These are phyloP conservation scores for Hemiscyllium ocellatum DNA, from an alignment of 2,113 vertebrate species.

Conservation along the genomic window DNA sequence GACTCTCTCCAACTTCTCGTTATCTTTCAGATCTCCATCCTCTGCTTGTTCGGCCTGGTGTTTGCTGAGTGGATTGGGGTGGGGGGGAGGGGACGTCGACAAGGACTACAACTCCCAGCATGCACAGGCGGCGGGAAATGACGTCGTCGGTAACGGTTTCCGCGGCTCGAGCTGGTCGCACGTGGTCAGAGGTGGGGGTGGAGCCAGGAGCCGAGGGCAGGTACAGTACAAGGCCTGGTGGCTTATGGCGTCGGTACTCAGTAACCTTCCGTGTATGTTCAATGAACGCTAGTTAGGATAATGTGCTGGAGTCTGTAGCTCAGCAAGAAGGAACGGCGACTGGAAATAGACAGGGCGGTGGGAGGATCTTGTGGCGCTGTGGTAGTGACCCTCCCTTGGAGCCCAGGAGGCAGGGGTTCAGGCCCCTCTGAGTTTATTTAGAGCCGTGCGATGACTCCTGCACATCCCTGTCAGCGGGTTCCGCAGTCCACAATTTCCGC, in stretches of 20 bases:
- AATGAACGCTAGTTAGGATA: neutral
- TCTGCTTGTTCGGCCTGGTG: too few relatives aligned
- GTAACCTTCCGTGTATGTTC: neutral
- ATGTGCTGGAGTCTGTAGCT: neutral
- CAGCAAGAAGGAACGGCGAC: neutral
- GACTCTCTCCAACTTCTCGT: too few relatives aligned
- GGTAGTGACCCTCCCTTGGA: too few relatives aligned
- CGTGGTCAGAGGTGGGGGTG: neutral
- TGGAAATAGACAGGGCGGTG: neutral
- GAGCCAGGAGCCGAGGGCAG: neutral
- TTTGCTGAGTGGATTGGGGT: too few relatives aligned
- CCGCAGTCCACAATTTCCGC: neutral
- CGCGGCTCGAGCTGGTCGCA: too few relatives aligned
- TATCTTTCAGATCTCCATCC: too few relatives aligned
- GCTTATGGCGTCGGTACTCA: neutral
- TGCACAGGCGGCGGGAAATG: neutral
- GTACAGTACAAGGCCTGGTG: neutral
- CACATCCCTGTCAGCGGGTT: neutral
- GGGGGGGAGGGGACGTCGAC: neutral
- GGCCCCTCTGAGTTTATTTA: neutral
- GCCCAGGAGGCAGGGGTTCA: too few relatives aligned
- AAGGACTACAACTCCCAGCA: neutral
- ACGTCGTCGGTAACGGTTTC: neutral
- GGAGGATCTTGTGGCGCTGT: too few relatives aligned
- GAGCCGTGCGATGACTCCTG: too few relatives aligned